Evolutionary conservation across 2,113 vertebrate genomes (phyloP), one percentile per base, ranked within the genome.

Genomic region (Onychostruthus taczanowskii): DNA sequence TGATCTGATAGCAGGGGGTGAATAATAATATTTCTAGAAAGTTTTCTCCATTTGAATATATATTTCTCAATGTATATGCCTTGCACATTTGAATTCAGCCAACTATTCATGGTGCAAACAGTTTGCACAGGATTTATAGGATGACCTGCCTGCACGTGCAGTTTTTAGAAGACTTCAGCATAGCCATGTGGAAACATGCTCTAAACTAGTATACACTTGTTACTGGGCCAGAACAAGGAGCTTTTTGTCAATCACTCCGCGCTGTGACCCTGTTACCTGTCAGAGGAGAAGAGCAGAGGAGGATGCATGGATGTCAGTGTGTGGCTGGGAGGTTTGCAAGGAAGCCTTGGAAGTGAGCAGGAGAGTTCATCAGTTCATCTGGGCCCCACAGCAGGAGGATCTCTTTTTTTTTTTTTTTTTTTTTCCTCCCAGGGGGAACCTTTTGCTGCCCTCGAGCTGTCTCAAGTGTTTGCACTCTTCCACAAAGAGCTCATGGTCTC

Each of bases 1-100:
- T 80, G 74, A 77, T 94, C 63, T 63, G 70, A 73, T 79, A 91
- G 84, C 74, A 64, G 62, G 70, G 76, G 78, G 81, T 84, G 35
- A 93, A 86, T 95, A 94, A 84, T 93, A 94, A 80, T 94, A 83
- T 80, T 91, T 93, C 84, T 79, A 63, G 87, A 78, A 85, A 90
- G 74, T 90, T 94, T 93, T 80, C 27, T 77, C 75, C 33, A 37
- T 88, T 9, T 74, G 50, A 88, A 66, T 77, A 10, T 70, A 88
- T 21, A 66, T 83, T 92, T 81, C 63, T 79, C 52, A 76, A 39
- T 21, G 50, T 73, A 14, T 39, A 70, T 67, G 13, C 35, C 67
- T 74, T 67, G 47, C 35, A 74, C 17, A 26, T 94, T 63, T 87
- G 61, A 87, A 90, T 88, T 83, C 72, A 72, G 78, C 58, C 41